phyloP scores from a whole-genome alignment of 2,888 invertebrate genomes.

The Arrhopalites spinosus region DNA sequence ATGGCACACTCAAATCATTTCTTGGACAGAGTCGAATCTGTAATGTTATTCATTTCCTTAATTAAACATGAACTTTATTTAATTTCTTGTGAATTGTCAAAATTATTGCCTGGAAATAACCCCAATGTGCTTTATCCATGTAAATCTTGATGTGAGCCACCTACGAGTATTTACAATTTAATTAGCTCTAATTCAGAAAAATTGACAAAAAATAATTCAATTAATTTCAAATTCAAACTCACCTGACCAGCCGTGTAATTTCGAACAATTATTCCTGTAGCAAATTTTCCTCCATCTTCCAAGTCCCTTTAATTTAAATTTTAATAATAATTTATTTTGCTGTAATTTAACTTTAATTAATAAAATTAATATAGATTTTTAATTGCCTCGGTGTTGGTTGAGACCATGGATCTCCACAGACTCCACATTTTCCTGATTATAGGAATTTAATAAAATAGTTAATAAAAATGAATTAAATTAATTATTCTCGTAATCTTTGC shows the following conservation, averaged over 20 bases:
- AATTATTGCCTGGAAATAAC: constrained; percentile 31
- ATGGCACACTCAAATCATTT: constrained; percentile 3
- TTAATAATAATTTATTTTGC: too few species aligned
- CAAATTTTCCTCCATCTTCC: constrained; percentile 47
- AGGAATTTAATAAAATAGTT: too few species aligned
- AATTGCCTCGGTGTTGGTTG: constrained; percentile 9
- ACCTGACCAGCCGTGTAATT: constrained; percentile 43
- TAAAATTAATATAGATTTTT: too few species aligned
- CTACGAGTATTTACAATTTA: neutral
- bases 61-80: neutral
- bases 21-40: constrained; percentile 35
- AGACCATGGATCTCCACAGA: constrained; percentile 50
- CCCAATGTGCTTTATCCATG: constrained; percentile 38
- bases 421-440: constrained; percentile 43
- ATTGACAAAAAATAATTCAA: neutral
- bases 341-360: too few species aligned
- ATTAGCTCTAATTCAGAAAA: neutral
- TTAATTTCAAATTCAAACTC: neutral
- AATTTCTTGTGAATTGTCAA: neutral
- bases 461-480: too few species aligned
- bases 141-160: constrained; percentile 35
- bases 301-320: constrained; percentile 37
- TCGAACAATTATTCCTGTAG: constrained; percentile 38
- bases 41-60: neutral
- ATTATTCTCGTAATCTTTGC: too few species aligned